Percentiles rank a stretch among this genome's conserved stretches.
Evolutionary conservation across 1,140 invertebrate genomes (phyloP).

Genomic region (Drosophila ironensis): DNA sequence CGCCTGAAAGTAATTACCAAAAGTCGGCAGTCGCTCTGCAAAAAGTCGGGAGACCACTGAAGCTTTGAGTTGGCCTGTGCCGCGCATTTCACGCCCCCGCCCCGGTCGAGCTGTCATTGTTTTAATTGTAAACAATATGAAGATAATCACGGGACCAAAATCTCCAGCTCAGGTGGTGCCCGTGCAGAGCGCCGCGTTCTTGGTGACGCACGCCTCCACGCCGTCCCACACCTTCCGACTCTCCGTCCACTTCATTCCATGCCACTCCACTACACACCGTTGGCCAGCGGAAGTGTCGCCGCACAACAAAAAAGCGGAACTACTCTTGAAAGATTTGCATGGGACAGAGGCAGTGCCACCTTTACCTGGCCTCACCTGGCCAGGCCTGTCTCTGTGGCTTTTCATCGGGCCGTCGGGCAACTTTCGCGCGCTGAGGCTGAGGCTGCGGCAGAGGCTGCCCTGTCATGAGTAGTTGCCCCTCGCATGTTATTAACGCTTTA

Average conservation of each 20-base stretch:
- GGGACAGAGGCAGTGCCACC: conserved; percentile 29
- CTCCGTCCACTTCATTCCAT: neutral
- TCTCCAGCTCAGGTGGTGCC: conserved; percentile 29
- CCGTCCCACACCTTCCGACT: neutral
- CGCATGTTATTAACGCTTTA: conserved; percentile 70
- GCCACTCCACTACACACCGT: neutral
- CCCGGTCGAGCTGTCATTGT: conserved; percentile 21
- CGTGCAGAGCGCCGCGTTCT: conserved; percentile 27
- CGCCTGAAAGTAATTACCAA: conserved; percentile 46
- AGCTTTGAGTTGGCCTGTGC: conserved; percentile 55
- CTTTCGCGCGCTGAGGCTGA: conserved; percentile 23
- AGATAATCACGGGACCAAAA: conserved; percentile 63
- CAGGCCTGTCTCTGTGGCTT: conserved; percentile 36
- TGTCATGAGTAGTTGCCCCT: conserved; percentile 67
- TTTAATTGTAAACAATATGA: conserved; percentile 69
- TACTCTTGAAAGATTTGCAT: conserved; percentile 80
- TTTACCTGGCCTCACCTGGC: conserved; percentile 38
- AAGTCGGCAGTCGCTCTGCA: conserved; percentile 25
- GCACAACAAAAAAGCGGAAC: conserved; percentile 78
- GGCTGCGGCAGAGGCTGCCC: conserved; percentile 7
- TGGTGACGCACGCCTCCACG: conserved; percentile 44
- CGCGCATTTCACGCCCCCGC: conserved; percentile 51
- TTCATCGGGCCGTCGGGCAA: conserved; percentile 43
- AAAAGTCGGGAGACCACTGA: neutral
- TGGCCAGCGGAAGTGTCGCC: conserved; percentile 59